Percentiles rank a stretch among this genome's conserved stretches.
phyloP scores from a whole-genome alignment of 2,888 invertebrate genomes.

The Baronia brevicornis region DNA sequence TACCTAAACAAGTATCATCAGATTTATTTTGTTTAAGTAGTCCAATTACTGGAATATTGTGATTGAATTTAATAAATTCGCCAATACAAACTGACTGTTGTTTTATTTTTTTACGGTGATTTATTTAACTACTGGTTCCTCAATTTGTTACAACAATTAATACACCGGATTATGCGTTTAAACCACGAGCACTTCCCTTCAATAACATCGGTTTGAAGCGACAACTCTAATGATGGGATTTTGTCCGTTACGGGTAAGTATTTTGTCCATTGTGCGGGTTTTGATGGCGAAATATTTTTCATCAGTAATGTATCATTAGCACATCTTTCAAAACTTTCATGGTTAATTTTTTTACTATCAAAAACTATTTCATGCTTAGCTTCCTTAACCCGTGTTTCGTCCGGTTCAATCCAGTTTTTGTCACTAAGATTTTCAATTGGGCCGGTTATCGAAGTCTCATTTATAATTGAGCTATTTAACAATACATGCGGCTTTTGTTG shows the following conservation, averaged over 20 bases:
- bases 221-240: conserved; percentile 36
- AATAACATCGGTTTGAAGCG: conserved; percentile 30
- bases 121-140: conserved; percentile 33
- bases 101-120: conserved; percentile 34
- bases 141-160: conserved; percentile 48
- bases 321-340: conserved; percentile 19
- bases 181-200: conserved; percentile 35
- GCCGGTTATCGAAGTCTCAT: conserved; percentile 25
- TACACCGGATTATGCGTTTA: conserved; percentile 33
- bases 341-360: conserved; percentile 21
- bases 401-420: conserved; percentile 32
- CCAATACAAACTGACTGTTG: conserved; percentile 51
- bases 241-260: conserved; percentile 34
- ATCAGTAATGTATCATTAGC: conserved; percentile 28
- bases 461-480: conserved; percentile 15
- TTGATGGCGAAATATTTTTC: conserved; percentile 35
- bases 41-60: conserved; percentile 67
- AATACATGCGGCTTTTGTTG: conserved; percentile 22
- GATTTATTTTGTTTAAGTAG: conserved; percentile 60
- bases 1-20: conserved; percentile 52
- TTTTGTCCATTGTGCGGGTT: conserved; percentile 37
- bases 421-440: conserved; percentile 31
- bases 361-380: conserved; percentile 17
- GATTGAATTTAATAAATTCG: conserved; percentile 76
- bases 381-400: conserved; percentile 32